Evolutionary conservation across 2,797 vertebrate species (phyloP), one percentile per base, ranked within the genome.

Genomic region (Orientallactaga sibirica): DNA sequence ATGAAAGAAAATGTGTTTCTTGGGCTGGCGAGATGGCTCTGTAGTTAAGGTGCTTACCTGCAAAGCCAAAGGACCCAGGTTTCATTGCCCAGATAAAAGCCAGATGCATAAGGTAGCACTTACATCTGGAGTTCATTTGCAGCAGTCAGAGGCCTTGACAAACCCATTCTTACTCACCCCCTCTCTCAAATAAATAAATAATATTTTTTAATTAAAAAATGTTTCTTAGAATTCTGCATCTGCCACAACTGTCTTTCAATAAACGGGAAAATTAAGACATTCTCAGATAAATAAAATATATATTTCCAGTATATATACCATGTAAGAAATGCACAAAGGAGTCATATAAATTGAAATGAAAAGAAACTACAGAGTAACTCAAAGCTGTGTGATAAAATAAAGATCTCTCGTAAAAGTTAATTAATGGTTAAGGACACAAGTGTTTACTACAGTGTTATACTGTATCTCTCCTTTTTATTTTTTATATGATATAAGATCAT

Each of bases 401-500:
- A 58, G 2, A 25, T 61, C 52, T 73, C 5, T 52, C 4, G 52
- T 52, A 61, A 76, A 70, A 29, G 4, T 75, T 74, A 64, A 67
- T 81, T 19, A 3, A 41, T n/a, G 27, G 16, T 68, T 61, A 62
- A 20, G 73, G 29, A 61, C 22, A 76, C 83, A 67, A 75, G 20
- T 58, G 52, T n/a, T 64, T 27, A 78, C 15, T 62, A 24, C 11
- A 58, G 48, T 74, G 62, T 79, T 25, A 18, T 41, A 20, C 29
- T 79, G 67, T 73, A 71, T 48, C n/a, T 79, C 52, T n/a, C 41
- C 67, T 66, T 93, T 88, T 93, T 76, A 75, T 33, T 84, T 84
- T 71, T 93, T 85, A 20, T 16, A 82, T 29, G 4, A 37, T 67
- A 27, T 88, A 27, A 83, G 14, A 71, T 70, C 29, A 61, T 88